Percentiles rank a stretch among this genome's conserved stretches.
Conservation (phyloP, 2,797 vertebrate genomes). For the Nannoperca australis region DNA sequence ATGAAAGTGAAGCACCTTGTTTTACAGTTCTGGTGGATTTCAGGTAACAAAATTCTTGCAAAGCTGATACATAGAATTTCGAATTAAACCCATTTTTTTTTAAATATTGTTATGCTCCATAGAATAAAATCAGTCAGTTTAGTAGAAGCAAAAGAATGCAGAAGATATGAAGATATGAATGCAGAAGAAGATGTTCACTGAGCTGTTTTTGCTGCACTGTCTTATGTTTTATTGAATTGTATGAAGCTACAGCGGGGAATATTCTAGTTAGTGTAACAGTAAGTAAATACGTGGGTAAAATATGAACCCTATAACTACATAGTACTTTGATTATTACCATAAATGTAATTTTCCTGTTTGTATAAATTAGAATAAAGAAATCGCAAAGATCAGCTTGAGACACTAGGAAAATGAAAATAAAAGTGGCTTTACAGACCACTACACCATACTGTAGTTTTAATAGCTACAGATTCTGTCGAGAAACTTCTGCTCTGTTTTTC, state of each 20-base stretch:
- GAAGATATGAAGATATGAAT: constrained; percentile 1
- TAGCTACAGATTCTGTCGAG: background rate
- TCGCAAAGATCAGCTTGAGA: background rate
- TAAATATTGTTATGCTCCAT: background rate
- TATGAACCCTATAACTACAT: background rate
- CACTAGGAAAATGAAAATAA: background rate
- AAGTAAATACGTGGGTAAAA: background rate
- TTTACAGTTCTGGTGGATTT: background rate
- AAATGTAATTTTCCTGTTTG: background rate
- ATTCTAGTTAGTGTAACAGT: background rate
- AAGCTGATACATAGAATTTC: background rate
- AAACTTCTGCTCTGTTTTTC: background rate
- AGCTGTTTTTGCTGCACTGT: constrained; percentile 3
- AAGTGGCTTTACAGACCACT: background rate
- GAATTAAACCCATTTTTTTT: background rate
- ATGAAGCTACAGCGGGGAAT: background rate
- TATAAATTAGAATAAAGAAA: background rate
- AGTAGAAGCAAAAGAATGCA: background rate
- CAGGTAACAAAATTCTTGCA: background rate
- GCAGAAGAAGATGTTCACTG: constrained; percentile 3
- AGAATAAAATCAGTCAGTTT: background rate
- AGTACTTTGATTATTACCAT: background rate
- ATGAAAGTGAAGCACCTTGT: background rate
- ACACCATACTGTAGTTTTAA: background rate
- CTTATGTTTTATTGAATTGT: background rate